Percentiles rank a stretch among this genome's conserved stretches.
phyloP scores from a whole-genome alignment of 2,113 vertebrate genomes.

The Tachuris rubrigastra region DNA sequence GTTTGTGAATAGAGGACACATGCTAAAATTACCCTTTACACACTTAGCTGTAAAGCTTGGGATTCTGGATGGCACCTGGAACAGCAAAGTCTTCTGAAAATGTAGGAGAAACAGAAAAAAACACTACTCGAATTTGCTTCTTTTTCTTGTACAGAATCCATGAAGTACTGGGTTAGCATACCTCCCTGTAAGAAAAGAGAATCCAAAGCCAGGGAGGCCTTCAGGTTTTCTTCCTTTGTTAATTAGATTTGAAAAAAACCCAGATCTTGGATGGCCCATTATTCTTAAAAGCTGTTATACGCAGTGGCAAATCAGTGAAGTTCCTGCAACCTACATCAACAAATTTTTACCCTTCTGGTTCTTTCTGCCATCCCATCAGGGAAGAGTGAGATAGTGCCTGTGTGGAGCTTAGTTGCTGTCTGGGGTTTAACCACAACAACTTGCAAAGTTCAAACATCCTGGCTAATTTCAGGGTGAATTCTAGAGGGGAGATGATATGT shows the following conservation, averaged over 20 bases:
- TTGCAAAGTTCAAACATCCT: slow-evolving; percentile 58
- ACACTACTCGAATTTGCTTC: neutral
- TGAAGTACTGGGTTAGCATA: neutral
- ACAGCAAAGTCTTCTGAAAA: neutral
- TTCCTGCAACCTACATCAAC: too few species aligned
- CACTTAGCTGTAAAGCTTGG: rapidly evolving
- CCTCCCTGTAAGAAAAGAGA: neutral
- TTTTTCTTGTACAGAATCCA: neutral
- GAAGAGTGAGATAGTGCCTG: neutral
- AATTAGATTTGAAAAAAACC: neutral
- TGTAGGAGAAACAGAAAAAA: neutral
- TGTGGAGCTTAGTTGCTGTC: neutral
- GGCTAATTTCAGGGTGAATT: slow-evolving; percentile 47
- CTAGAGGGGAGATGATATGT: neutral
- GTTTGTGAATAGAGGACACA: neutral
- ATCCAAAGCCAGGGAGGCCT: neutral
- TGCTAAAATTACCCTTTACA: neutral
- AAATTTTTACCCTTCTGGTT: neutral
- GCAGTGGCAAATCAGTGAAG: neutral
- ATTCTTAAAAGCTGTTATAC: neutral
- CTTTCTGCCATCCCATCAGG: neutral
- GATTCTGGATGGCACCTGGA: neutral
- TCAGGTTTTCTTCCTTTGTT: neutral
- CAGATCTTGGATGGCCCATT: neutral
- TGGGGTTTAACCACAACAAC: neutral